phyloP scores from a whole-genome alignment of 2,797 vertebrate genomes.

The Pterois miles region DNA sequence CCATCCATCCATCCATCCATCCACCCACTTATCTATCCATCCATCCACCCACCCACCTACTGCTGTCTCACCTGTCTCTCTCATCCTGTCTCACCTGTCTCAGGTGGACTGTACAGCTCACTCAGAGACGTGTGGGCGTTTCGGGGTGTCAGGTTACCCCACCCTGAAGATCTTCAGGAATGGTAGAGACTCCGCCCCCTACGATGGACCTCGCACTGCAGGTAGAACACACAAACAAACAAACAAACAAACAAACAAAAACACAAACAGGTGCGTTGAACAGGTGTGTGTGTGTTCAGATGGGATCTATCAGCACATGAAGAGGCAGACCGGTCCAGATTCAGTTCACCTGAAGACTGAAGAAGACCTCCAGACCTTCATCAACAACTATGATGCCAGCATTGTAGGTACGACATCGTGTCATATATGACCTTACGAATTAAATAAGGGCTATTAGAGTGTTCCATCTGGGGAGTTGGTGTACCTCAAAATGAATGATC shows the following conservation, averaged over 20 bases:
- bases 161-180: slow-evolving; percentile 83
- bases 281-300: slow-evolving; percentile 57
- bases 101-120: slow-evolving; percentile 83
- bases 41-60: too few species aligned
- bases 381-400: slow-evolving; percentile 78
- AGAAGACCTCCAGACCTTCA: slow-evolving; percentile 75
- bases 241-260: neutral
- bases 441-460: too few species aligned
- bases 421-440: too few species aligned
- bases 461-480: too few species aligned
- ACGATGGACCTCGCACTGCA: slow-evolving; percentile 79
- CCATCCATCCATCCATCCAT: too few species aligned
- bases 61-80: too few species aligned
- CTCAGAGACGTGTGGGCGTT: slow-evolving; percentile 72
- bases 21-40: too few species aligned
- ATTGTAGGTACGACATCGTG: slow-evolving; percentile 71
- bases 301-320: slow-evolving; percentile 80
- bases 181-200: slow-evolving; percentile 75
- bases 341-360: slow-evolving; percentile 68
- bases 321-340: slow-evolving; percentile 81
- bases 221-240: slow-evolving; percentile 33
- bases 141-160: slow-evolving; percentile 81
- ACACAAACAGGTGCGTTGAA: neutral
- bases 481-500: too few species aligned
- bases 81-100: neutral